A percentile compares a stretch with the other conserved stretches of the same genome.
Evolutionary conservation across 2,797 vertebrate species (phyloP).

Genomic region (Thripadectes ignobilis): DNA sequence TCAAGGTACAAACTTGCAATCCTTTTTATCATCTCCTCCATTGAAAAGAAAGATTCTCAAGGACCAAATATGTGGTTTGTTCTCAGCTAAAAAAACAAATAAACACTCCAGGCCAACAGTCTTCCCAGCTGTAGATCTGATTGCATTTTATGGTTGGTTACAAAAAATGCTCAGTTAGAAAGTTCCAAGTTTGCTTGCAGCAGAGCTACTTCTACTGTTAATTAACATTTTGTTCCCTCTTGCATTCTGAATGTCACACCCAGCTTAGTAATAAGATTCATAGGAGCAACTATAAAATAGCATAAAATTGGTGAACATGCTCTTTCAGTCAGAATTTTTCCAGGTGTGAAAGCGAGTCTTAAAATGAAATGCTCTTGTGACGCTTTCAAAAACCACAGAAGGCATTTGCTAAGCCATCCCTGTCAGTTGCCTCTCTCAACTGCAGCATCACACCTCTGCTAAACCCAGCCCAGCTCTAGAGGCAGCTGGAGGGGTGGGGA

Average conservation of each 20-base stretch:
- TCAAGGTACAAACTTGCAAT: background rate
- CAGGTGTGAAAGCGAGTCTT: background rate
- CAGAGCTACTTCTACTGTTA: background rate
- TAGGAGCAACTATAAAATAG: background rate
- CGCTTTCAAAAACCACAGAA: background rate
- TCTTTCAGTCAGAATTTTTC: background rate
- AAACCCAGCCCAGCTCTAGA: background rate
- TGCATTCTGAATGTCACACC: background rate
- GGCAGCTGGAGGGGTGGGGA: conserved; percentile 37
- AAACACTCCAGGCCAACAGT: background rate
- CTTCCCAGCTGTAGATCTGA: background rate
- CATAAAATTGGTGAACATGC: background rate
- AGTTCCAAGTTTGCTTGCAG: background rate
- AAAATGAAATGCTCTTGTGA: background rate
- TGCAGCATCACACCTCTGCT: background rate
- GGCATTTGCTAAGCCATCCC: background rate
- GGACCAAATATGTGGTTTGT: rapidly evolving
- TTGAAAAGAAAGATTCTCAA: background rate
- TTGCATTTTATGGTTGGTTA: background rate
- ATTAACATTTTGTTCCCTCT: background rate
- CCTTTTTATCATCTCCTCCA: background rate
- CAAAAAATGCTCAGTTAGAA: background rate
- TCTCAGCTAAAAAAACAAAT: background rate
- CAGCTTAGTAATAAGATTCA: background rate
- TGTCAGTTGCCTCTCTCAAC: background rate